A percentile compares a stretch with the other conserved stretches of the same genome.
Conservation (phyloP, 2,888 invertebrate species). For the Drosophila lutescens region DNA sequence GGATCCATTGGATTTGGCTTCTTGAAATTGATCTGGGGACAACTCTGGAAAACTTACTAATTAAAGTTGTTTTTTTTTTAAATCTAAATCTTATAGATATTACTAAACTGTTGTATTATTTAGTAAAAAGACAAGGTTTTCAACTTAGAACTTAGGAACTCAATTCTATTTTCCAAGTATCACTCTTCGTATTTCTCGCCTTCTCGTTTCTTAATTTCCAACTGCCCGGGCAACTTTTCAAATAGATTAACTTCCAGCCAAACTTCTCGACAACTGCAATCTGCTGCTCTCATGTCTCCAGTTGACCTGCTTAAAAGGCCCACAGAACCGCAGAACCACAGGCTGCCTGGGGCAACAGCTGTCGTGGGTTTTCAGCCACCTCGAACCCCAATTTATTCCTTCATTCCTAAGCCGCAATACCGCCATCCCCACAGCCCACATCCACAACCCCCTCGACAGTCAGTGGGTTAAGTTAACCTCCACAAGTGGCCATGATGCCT, state of each 20-base stretch:
- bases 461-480: constrained; percentile 47
- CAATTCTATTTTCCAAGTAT: neutral
- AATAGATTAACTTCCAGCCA: constrained; percentile 47
- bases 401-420: constrained; percentile 6
- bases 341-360: constrained; percentile 44
- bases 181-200: neutral
- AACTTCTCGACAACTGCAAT: constrained; percentile 42
- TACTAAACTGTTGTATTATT: too few relatives aligned
- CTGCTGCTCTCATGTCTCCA: constrained; percentile 42
- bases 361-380: constrained; percentile 36
- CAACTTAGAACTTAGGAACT: neutral
- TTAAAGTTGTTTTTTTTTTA: too few relatives aligned
- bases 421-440: neutral
- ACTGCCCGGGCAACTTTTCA: constrained; percentile 36
- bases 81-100: too few relatives aligned
- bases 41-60: too few relatives aligned
- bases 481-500: constrained; percentile 45
- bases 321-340: constrained; percentile 50
- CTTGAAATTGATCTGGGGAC: neutral
- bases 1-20: constrained; percentile 1
- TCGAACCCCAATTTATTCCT: constrained; percentile 1
- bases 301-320: constrained; percentile 67
- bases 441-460: constrained; percentile 11
- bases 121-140: too few relatives aligned
- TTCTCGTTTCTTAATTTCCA: constrained; percentile 26